Percentiles rank a stretch among this genome's conserved stretches.
These are phyloP conservation scores for Acanthurus lineatus DNA, from an alignment of 2,797 vertebrate species.

Conservation along the genomic window DNA sequence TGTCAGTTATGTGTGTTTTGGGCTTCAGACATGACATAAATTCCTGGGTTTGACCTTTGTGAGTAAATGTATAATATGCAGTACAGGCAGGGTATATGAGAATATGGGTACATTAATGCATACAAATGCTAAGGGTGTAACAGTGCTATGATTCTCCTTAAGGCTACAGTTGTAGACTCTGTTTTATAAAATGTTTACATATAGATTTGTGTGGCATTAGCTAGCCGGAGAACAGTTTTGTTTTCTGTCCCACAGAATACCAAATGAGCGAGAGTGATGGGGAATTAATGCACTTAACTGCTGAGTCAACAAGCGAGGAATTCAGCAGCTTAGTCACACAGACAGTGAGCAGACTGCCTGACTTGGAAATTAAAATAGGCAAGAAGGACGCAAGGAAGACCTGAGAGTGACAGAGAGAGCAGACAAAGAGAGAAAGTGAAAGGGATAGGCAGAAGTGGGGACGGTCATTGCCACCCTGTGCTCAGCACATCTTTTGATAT, in stretches of 20 bases:
- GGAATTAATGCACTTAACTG: conserved; percentile 79
- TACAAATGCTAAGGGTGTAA: conserved; percentile 57
- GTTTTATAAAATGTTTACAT: conserved; percentile 70
- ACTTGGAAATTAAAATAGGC: conserved; percentile 72
- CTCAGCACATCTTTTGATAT: conserved; percentile 79
- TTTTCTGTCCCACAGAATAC: conserved; percentile 66
- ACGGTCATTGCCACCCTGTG: conserved; percentile 61
- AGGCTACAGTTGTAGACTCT: conserved; percentile 62
- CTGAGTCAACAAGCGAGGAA: conserved; percentile 81
- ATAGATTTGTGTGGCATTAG: conserved; percentile 73
- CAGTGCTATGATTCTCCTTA: conserved; percentile 45
- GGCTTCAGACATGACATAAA: not conserved
- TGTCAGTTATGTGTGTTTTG: too few relatives aligned
- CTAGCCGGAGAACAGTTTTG: conserved; percentile 60
- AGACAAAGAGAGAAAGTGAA: conserved; percentile 46
- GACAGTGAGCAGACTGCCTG: conserved; percentile 66
- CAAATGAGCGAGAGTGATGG: conserved; percentile 64
- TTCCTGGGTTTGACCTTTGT: conserved; percentile 61
- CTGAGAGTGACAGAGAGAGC: conserved; percentile 53
- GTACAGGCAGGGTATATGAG: conserved; percentile 42
- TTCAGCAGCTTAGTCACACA: conserved; percentile 68
- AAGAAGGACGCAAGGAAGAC: conserved; percentile 58
- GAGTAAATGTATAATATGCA: conserved; percentile 73
- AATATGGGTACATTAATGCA: conserved; percentile 19
- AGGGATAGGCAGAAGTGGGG: conserved; percentile 44